Evolutionary conservation across 2,888 invertebrate genomes (phyloP).

Genomic region (Cheiracanthium punctorium): DNA sequence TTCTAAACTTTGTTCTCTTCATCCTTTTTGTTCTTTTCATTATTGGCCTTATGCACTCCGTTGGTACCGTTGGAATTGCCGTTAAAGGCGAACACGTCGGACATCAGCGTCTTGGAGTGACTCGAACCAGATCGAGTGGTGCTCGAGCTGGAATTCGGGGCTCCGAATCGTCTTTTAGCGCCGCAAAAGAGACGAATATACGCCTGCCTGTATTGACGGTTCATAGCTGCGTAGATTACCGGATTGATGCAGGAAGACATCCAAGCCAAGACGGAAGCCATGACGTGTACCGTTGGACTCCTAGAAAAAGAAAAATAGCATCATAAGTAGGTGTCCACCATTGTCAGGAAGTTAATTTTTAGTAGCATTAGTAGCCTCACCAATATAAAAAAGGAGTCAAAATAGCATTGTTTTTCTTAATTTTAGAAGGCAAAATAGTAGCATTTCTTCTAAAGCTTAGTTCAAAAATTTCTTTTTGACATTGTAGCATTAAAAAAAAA

Average conservation of each 20-base stretch:
- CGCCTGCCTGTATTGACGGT: slow-evolving; percentile 84
- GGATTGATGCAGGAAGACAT: slow-evolving; percentile 93
- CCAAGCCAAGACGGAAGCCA: slow-evolving; percentile 91
- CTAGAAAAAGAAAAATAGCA: slow-evolving; percentile 21
- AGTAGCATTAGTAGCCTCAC: no score
- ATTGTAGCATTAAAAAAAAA: no score
- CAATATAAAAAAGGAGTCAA: no score
- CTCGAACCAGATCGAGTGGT: slow-evolving; percentile 39
- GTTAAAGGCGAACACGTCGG: slow-evolving; percentile 66
- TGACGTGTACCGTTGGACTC: slow-evolving; percentile 84
- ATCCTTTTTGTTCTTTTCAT: slow-evolving; percentile 38
- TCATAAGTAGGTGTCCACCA: no score
- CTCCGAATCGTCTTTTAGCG: slow-evolving; percentile 38
- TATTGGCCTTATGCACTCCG: not conserved
- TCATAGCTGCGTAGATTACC: slow-evolving; percentile 91
- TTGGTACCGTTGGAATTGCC: slow-evolving; percentile 27
- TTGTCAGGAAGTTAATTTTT: no score
- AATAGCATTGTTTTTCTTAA: no score
- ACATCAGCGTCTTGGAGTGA: slow-evolving; percentile 68
- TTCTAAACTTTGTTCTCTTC: slow-evolving; percentile 57
- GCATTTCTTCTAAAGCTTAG: no score
- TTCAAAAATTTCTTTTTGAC: no score
- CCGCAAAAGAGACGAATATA: slow-evolving; percentile 74
- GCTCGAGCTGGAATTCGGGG: slow-evolving; percentile 43
- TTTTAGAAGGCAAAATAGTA: no score